These are phyloP conservation scores for Standfussiana lucernea DNA, from an alignment of 2,888 invertebrate species.

Conservation along the genomic window DNA sequence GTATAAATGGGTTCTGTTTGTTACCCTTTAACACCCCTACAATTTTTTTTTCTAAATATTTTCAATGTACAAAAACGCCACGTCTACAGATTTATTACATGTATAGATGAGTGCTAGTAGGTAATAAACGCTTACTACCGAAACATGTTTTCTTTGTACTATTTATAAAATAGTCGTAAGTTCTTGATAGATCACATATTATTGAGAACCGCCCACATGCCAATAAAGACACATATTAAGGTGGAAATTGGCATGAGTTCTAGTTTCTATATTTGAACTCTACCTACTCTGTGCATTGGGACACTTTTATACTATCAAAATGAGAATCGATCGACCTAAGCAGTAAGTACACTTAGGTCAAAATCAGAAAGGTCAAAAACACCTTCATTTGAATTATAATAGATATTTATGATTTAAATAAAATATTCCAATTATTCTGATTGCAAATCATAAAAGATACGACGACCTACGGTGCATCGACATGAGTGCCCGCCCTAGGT, in stretches of 20 bases:
- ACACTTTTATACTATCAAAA: constrained; percentile 2
- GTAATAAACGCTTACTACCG: constrained; percentile 25
- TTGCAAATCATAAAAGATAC: constrained; percentile 1
- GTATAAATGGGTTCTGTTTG: too few relatives aligned
- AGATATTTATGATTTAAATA: constrained; percentile 1
- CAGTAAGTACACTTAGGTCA: not conserved
- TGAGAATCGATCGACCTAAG: not conserved
- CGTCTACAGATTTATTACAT: too few relatives aligned
- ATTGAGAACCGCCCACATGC: constrained; percentile 17
- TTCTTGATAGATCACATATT: constrained; percentile 13
- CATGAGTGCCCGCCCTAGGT: constrained; percentile 5
- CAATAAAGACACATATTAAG: constrained; percentile 7
- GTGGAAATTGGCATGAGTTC: not conserved
- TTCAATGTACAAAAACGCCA: too few relatives aligned
- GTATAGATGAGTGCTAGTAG: not conserved
- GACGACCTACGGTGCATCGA: constrained; percentile 23
- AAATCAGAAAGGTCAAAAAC: not conserved
- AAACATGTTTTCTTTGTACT: constrained; percentile 22
- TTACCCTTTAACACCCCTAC: too few relatives aligned
- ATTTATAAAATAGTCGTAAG: constrained; percentile 4
- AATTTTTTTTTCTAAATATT: too few relatives aligned
- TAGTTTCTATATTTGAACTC: not conserved
- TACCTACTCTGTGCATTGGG: not conserved
- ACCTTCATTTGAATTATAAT: not conserved
- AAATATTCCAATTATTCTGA: constrained; percentile 4